A percentile compares a stretch with the other conserved stretches of the same genome.
Conservation (phyloP, 2,797 vertebrate species). For the Notamacropus eugenii region DNA sequence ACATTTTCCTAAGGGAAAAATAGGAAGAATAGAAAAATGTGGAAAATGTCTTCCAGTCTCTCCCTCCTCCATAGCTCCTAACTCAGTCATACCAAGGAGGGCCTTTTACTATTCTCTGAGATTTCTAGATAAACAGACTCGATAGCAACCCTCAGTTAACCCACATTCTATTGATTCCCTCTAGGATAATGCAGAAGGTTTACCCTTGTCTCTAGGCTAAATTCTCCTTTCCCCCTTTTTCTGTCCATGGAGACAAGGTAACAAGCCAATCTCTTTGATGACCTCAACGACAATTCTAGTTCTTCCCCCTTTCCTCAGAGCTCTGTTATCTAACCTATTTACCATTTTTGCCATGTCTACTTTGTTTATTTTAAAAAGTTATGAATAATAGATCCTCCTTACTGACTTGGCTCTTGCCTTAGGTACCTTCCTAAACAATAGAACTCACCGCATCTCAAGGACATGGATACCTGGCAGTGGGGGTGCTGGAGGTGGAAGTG, state of each 20-base stretch:
- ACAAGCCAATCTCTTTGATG: neutral
- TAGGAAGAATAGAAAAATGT: neutral
- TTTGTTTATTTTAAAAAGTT: too few species aligned
- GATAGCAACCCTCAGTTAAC: neutral
- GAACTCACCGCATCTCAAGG: neutral
- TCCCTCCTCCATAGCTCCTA: neutral
- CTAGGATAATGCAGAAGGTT: neutral
- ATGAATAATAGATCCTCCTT: neutral
- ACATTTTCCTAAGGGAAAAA: constrained; percentile 82
- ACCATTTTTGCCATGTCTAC: neutral
- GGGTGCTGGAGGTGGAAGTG: constrained; percentile 90
- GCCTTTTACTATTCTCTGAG: neutral
- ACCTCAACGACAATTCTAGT: constrained; percentile 11
- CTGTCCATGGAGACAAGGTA: neutral
- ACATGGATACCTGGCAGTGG: constrained; percentile 88
- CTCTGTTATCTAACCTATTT: neutral
- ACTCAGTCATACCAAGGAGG: neutral
- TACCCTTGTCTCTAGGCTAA: neutral
- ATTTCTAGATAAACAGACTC: neutral
- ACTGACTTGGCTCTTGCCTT: neutral
- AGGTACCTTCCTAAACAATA: neutral
- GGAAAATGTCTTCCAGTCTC: neutral
- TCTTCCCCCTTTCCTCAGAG: neutral
- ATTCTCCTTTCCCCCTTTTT: neutral
- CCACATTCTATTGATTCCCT: neutral